A percentile compares a stretch with the other conserved stretches of the same genome.
Evolutionary conservation across 2,797 vertebrate species (phyloP).

Genomic region (Jordanella pulchra): DNA sequence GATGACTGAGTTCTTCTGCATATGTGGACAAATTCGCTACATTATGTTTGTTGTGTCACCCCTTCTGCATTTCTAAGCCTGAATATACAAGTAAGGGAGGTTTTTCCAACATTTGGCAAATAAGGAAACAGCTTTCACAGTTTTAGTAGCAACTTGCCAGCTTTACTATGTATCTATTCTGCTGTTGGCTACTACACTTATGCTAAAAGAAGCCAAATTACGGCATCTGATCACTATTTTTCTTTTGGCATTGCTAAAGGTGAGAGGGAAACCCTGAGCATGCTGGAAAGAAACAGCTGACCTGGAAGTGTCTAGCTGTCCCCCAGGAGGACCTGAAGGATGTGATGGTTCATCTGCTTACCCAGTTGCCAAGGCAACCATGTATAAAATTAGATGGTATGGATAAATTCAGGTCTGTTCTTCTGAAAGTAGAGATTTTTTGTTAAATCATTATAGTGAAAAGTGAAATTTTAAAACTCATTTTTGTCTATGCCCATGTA

Average conservation of each 20-base stretch:
- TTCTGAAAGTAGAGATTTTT: slow-evolving; percentile 4
- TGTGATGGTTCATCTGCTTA: slow-evolving; percentile 31
- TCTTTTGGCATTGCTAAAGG: slow-evolving; percentile 16
- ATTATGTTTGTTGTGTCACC: background rate
- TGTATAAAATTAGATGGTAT: slow-evolving; percentile 22
- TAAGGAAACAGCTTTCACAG: background rate
- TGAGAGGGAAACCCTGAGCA: slow-evolving; percentile 22
- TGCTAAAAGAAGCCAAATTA: slow-evolving; percentile 35
- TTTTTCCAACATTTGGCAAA: background rate
- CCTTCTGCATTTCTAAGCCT: slow-evolving; percentile 1
- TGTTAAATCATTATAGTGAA: slow-evolving; percentile 8
- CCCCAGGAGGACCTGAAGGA: slow-evolving; percentile 43
- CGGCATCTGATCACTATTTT: slow-evolving; percentile 8
- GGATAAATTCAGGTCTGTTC: background rate
- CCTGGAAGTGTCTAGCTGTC: slow-evolving; percentile 51
- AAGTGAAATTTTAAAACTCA: background rate
- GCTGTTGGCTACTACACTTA: slow-evolving; percentile 4
- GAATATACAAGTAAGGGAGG: no score
- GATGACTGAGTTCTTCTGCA: background rate
- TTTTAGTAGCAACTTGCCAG: background rate
- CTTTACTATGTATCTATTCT: background rate
- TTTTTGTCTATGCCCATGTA: background rate
- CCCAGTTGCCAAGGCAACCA: slow-evolving; percentile 14
- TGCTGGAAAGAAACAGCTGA: slow-evolving; percentile 36
- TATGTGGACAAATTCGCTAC: slow-evolving; percentile 1